Evolutionary conservation across 2,113 vertebrate species (phyloP).

Genomic region (Indicator indicator): DNA sequence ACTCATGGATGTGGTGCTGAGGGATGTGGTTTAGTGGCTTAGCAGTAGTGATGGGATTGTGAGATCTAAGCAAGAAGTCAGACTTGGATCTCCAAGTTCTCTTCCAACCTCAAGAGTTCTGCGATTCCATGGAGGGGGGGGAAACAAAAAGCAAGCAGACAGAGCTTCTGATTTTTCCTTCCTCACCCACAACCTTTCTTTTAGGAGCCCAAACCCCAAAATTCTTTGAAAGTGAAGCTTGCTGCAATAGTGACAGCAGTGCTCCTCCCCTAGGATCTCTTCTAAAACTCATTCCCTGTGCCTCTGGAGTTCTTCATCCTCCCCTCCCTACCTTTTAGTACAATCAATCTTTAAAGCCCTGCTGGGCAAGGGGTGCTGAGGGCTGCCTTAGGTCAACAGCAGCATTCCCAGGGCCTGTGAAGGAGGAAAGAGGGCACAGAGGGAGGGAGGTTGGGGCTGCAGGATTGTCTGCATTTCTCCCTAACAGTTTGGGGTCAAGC

Average conservation of each 20-base stretch:
- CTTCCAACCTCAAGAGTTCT: too few relatives aligned
- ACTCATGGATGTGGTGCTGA: too few relatives aligned
- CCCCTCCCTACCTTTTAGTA: not conserved
- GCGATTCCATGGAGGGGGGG: too few relatives aligned
- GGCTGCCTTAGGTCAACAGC: not conserved
- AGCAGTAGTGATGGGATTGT: too few relatives aligned
- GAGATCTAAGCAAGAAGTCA: too few relatives aligned
- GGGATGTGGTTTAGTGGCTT: too few relatives aligned
- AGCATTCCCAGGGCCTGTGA: not conserved
- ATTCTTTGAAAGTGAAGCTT: not conserved
- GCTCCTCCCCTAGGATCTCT: not conserved
- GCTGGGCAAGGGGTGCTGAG: not conserved
- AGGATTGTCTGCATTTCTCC: constrained; percentile 52
- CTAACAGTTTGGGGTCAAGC: constrained; percentile 74
- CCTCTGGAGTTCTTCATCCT: not conserved
- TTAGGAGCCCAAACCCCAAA: not conserved
- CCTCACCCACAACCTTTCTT: not conserved
- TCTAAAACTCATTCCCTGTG: not conserved
- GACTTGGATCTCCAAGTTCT: too few relatives aligned
- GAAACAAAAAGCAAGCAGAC: not conserved
- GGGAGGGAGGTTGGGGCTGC: not conserved
- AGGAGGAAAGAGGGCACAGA: not conserved
- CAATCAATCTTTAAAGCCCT: not conserved
- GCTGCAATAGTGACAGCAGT: not conserved
- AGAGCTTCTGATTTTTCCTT: not conserved